Conservation (phyloP, 2,797 vertebrate species). For the Notolabrus celidotus region DNA sequence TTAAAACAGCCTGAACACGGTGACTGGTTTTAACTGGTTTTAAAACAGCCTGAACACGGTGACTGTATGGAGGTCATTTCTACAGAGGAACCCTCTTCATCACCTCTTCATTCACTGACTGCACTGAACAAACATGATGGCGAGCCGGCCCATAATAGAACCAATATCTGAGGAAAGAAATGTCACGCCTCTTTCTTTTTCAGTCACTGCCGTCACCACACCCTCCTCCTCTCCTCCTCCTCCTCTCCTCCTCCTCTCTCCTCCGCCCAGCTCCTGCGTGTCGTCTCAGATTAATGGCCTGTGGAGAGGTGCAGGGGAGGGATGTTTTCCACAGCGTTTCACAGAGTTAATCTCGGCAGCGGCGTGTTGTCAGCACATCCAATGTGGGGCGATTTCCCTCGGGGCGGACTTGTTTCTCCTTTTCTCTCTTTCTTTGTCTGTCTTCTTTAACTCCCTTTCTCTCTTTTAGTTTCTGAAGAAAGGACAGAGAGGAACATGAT, state of each 20-base stretch:
- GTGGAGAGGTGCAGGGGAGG: conserved; percentile 30
- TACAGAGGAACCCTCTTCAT: conserved; percentile 8
- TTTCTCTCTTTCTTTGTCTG: not conserved
- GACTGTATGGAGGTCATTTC: not conserved
- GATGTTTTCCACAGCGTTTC: conserved; percentile 35
- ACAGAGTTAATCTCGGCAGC: conserved; percentile 56
- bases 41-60: conserved; percentile 8
- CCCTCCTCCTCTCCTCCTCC: conserved; percentile 7
- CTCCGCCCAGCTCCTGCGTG: conserved; percentile 14
- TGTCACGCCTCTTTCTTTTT: conserved; percentile 19
- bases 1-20: no score
- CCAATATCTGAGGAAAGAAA: conserved; percentile 34
- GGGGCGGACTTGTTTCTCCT: conserved; percentile 16
- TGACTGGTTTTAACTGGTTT: no score
- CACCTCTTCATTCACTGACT: not conserved
- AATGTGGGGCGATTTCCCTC: conserved; percentile 49
- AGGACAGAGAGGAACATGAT: not conserved
- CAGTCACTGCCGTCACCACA: conserved; percentile 1
- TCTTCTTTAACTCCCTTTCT: not conserved
- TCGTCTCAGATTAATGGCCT: conserved; percentile 61
- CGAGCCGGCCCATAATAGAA: not conserved
- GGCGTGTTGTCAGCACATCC: conserved; percentile 55
- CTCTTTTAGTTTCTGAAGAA: not conserved
- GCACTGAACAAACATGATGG: conserved; percentile 32
- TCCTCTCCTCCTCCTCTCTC: not conserved